phyloP scores from a whole-genome alignment of 1,140 invertebrate species.

The Drosophila aff. region DNA sequence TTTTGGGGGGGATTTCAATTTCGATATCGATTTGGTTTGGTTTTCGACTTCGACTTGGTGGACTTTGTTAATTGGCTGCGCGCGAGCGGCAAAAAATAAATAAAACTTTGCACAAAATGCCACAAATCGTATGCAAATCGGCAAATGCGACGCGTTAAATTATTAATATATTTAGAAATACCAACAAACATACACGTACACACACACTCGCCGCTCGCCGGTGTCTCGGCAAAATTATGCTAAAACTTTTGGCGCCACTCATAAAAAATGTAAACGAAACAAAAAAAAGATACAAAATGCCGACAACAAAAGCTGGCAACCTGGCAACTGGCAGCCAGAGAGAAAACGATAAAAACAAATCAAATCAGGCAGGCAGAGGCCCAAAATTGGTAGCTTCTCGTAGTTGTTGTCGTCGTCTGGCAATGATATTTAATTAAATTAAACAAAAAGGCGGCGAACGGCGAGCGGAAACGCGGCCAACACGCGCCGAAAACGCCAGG shows the following conservation, averaged over 20 bases:
- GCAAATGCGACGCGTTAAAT: conserved; percentile 66
- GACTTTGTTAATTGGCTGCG: conserved; percentile 60
- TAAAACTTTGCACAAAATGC: conserved; percentile 43
- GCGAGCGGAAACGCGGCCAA: conserved; percentile 9
- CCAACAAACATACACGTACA: conserved; percentile 18
- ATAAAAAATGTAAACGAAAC: conserved; percentile 69
- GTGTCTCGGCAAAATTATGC: conserved; percentile 51
- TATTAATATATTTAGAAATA: conserved; percentile 82
- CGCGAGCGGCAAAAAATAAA: conserved; percentile 29
- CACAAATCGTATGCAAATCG: conserved; percentile 72
- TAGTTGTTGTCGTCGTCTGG: conserved; percentile 13
- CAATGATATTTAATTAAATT: conserved; percentile 36
- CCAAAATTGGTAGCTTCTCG: conserved; percentile 33
- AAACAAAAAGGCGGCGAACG: conserved; percentile 6
- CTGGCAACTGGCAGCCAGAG: conserved; percentile 7
- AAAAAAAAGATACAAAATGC: conserved; percentile 20
- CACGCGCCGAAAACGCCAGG: conserved; percentile 6
- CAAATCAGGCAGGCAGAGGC: conserved; percentile 14
- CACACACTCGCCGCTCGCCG: conserved; percentile 10
- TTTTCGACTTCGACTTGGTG: conserved; percentile 8
- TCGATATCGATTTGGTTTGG: conserved; percentile 12
- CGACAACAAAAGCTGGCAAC: conserved; percentile 29
- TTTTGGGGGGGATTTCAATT: neutral
- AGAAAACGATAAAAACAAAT: conserved; percentile 24
- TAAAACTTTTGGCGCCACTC: conserved; percentile 82